phyloP scores from a whole-genome alignment of 2,888 invertebrate species.

The Phalera bucephala region DNA sequence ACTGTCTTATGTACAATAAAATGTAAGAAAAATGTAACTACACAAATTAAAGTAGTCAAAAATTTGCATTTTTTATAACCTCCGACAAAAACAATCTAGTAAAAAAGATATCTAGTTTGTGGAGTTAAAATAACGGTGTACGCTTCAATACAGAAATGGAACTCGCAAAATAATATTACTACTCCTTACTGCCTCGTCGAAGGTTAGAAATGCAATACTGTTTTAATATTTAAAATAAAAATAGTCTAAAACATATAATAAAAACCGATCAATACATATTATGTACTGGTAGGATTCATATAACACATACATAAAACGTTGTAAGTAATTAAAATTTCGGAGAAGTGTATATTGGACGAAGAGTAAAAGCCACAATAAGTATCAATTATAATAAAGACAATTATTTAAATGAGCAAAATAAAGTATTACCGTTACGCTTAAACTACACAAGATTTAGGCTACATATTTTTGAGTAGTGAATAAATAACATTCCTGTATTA shows the following conservation, averaged over 20 bases:
- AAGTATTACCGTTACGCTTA: slow-evolving; percentile 5
- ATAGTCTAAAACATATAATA: too few species aligned
- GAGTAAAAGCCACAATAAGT: too few species aligned
- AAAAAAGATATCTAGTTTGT: too few species aligned
- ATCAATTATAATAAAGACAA: too few species aligned
- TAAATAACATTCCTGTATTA: slow-evolving; percentile 4
- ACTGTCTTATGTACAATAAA: slow-evolving; percentile 17
- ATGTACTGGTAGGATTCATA: too few species aligned
- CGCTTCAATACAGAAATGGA: too few species aligned
- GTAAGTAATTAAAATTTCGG: too few species aligned
- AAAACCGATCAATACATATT: too few species aligned
- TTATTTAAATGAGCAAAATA: slow-evolving; percentile 13
- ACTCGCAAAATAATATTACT: too few species aligned
- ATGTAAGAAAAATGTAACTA: slow-evolving; percentile 12
- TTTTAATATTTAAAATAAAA: slow-evolving; percentile 12
- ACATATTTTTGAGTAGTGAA: not conserved
- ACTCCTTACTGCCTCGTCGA: slow-evolving; percentile 5
- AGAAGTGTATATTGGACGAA: too few species aligned
- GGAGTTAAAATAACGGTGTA: too few species aligned
- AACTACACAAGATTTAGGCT: slow-evolving; percentile 7
- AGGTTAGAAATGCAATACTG: slow-evolving; percentile 7
- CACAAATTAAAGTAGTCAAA: slow-evolving; percentile 14
- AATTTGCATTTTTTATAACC: slow-evolving; percentile 10
- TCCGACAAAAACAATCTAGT: too few species aligned
- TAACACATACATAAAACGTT: not conserved